Conservation (phyloP, 1,140 invertebrate species). For the Fopius arisanus region DNA sequence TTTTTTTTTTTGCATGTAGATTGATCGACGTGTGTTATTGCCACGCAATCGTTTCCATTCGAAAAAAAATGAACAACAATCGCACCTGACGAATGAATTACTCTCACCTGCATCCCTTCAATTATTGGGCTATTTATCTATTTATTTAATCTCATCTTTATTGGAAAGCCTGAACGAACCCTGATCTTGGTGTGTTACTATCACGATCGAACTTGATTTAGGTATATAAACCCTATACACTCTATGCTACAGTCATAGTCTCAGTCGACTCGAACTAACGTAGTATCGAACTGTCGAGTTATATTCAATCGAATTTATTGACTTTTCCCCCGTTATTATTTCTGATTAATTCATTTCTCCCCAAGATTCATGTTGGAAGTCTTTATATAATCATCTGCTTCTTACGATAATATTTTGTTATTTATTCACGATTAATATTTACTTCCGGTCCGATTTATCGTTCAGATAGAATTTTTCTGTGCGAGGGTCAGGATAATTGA, state of each 20-base stretch:
- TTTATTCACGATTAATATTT: conserved; percentile 7
- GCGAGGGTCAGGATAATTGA: too few relatives aligned
- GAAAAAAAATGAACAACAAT: too few relatives aligned
- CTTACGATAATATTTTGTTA: neutral
- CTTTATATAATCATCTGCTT: neutral
- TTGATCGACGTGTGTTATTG: too few relatives aligned
- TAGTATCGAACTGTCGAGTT: conserved; percentile 57
- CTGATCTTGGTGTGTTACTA: conserved; percentile 50
- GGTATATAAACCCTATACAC: conserved; percentile 53
- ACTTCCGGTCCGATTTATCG: conserved; percentile 29
- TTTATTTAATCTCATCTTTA: conserved; percentile 22
- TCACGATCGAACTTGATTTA: conserved; percentile 54
- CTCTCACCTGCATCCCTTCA: neutral
- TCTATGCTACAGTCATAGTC: conserved; percentile 50
- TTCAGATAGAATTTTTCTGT: conserved; percentile 4
- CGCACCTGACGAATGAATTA: too few relatives aligned
- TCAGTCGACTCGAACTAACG: conserved; percentile 49
- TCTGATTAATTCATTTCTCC: conserved; percentile 9
- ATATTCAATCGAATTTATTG: conserved; percentile 51
- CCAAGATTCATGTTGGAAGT: conserved; percentile 10
- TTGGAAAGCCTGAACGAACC: conserved; percentile 54
- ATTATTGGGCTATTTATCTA: neutral
- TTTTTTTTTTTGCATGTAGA: too few relatives aligned
- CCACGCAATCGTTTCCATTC: too few relatives aligned
- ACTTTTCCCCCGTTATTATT: conserved; percentile 25